phyloP scores from a whole-genome alignment of 2,888 invertebrate species.

The Myopa tessellatipennis region DNA sequence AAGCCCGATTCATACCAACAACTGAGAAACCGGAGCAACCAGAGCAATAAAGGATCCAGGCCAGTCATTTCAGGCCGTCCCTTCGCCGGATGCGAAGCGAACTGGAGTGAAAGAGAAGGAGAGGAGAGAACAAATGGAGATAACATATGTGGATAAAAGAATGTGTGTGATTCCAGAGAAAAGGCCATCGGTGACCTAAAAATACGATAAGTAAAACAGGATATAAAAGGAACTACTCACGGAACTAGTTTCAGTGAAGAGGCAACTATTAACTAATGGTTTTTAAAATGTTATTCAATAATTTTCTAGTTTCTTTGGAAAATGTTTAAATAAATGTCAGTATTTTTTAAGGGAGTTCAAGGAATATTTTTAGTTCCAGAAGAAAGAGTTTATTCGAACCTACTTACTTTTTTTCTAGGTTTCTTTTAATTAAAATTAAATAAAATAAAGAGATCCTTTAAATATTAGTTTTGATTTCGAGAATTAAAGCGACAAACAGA shows the following conservation, averaged over 20 bases:
- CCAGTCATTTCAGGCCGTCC: neutral
- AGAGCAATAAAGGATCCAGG: slow-evolving; percentile 18
- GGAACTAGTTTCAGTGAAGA: neutral
- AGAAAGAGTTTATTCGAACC: no score
- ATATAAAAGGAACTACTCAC: neutral
- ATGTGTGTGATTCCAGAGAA: neutral
- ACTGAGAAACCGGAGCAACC: neutral
- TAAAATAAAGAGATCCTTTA: no score
- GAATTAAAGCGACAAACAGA: no score
- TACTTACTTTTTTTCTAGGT: no score
- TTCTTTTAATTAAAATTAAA: no score
- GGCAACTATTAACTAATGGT: no score
- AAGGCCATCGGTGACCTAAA: neutral
- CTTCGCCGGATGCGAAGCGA: neutral
- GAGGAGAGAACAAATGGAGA: neutral
- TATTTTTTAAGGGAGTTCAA: no score
- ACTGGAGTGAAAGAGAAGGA: neutral
- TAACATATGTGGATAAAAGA: slow-evolving; percentile 13
- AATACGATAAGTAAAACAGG: neutral
- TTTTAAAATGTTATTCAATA: no score
- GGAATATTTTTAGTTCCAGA: no score
- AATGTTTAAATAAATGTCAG: no score
- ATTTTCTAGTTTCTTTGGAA: no score
- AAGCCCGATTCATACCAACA: neutral
- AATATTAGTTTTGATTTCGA: no score